Conservation (phyloP, 2,113 vertebrate species). For the Eurypyga helias region DNA sequence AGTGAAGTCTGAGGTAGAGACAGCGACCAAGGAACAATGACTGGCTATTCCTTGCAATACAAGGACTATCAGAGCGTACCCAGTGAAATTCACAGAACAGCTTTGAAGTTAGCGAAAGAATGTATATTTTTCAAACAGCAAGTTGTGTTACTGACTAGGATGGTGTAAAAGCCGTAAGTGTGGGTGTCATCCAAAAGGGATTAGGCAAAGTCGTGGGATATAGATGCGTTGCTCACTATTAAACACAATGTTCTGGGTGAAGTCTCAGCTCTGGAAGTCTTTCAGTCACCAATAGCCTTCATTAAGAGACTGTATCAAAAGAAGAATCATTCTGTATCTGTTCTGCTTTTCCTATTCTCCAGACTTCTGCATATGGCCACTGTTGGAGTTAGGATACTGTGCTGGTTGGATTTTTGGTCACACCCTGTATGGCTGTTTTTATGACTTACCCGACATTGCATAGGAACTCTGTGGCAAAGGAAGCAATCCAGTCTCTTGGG, state of each 20-base stretch:
- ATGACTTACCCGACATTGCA: not conserved
- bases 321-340: not conserved
- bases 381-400: not conserved
- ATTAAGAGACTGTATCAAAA: not conserved
- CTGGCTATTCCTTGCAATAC: not conserved
- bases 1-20: not conserved
- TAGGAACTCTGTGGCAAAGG: slow-evolving; percentile 14
- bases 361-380: not conserved
- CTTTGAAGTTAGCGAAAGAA: not conserved
- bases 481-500: not conserved
- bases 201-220: not conserved
- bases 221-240: not conserved
- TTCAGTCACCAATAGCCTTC: not conserved
- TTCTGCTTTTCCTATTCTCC: not conserved
- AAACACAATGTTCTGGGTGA: not conserved
- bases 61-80: not conserved
- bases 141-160: not conserved
- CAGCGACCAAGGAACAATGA: not conserved
- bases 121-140: not conserved
- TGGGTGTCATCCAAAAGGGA: not conserved
- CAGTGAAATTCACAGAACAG: not conserved
- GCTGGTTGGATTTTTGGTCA: not conserved
- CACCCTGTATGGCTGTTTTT: not conserved
- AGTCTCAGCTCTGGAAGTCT: not conserved
- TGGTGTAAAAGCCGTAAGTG: not conserved